A percentile compares a stretch with the other conserved stretches of the same genome.
Conservation (phyloP, 2,797 vertebrate species). For the Moxostoma hubbsi region DNA sequence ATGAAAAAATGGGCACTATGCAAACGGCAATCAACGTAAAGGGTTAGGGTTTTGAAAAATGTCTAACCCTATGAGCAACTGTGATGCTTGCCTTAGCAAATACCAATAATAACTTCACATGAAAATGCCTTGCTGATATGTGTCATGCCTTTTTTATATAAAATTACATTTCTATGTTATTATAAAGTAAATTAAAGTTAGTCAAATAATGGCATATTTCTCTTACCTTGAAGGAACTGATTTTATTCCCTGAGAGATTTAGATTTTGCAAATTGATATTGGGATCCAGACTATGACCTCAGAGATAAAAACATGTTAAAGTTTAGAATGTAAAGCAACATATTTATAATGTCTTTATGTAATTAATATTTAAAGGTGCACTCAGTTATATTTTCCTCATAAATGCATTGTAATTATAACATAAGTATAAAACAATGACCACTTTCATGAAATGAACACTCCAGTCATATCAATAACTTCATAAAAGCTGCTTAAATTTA, state of each 20-base stretch:
- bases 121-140: neutral
- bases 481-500: no score
- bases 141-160: neutral
- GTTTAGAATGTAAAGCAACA: constrained; percentile 6
- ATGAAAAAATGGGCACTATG: constrained; percentile 7
- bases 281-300: constrained; percentile 79
- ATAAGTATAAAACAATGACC: neutral
- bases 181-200: neutral
- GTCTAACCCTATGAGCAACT: neutral
- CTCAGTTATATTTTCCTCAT: no score
- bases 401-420: neutral
- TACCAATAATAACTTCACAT: neutral
- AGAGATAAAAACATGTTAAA: constrained; percentile 16
- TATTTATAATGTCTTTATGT: neutral
- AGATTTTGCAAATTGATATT: constrained; percentile 82
- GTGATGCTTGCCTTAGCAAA: neutral
- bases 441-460: no score
- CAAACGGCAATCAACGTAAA: constrained; percentile 3
- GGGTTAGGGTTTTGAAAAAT: no score
- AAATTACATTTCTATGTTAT: neutral
- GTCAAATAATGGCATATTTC: neutral
- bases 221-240: constrained; percentile 85
- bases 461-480: no score
- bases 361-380: neutral
- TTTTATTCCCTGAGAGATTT: constrained; percentile 89